phyloP scores from a whole-genome alignment of 2,113 vertebrate species.

The Numenius arquata region DNA sequence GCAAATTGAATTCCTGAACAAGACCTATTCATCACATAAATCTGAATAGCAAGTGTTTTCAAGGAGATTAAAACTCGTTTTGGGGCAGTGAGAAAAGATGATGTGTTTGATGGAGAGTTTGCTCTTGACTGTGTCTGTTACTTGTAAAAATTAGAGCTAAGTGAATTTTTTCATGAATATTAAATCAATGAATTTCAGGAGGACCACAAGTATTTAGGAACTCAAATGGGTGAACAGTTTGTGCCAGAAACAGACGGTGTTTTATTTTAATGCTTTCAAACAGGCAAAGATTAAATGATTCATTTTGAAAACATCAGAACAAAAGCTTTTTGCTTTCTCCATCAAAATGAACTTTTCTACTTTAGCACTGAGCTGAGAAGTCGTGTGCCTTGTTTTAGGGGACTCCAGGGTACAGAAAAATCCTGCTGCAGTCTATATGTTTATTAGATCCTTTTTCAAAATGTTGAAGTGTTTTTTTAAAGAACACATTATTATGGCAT shows the following conservation, averaged over 20 bases:
- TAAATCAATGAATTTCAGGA: slow-evolving; percentile 23
- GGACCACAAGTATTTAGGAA: background rate
- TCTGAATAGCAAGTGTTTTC: slow-evolving; percentile 49
- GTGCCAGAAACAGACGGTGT: background rate
- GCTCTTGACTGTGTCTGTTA: background rate
- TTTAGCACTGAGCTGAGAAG: background rate
- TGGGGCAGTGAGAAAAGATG: slow-evolving; percentile 9
- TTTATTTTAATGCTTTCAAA: background rate
- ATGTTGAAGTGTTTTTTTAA: background rate
- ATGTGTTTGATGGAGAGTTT: slow-evolving; percentile 22
- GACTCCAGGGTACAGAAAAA: background rate
- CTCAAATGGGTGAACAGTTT: background rate
- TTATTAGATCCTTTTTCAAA: background rate
- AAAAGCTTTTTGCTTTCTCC: background rate
- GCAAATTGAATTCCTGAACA: slow-evolving; percentile 56
- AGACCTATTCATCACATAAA: slow-evolving; percentile 55
- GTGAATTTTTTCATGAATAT: slow-evolving; percentile 17
- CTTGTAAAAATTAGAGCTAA: slow-evolving; percentile 36
- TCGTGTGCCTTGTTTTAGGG: background rate
- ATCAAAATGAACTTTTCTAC: background rate
- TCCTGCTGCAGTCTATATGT: background rate
- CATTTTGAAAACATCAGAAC: background rate
- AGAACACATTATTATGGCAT: background rate
- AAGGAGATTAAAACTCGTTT: slow-evolving; percentile 17
- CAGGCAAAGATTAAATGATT: background rate